Percentiles rank a stretch among this genome's conserved stretches.
Evolutionary conservation across 92 coral and sea anemone species (phyloP).

Genomic region (Actinostola sp.): DNA sequence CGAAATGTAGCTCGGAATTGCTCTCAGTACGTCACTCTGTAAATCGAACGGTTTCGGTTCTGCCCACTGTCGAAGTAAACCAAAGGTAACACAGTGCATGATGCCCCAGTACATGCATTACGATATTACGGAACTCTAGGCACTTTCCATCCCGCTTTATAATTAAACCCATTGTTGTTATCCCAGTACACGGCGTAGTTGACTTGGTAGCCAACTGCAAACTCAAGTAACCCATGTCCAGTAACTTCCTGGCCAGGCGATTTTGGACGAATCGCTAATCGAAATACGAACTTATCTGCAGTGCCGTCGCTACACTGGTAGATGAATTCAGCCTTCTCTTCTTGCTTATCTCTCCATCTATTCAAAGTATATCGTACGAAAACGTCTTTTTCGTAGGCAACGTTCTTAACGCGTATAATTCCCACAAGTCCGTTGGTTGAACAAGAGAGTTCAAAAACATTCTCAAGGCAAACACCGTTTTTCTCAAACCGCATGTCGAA

Average conservation of each 20-base stretch:
- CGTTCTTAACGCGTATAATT: conserved; percentile 24
- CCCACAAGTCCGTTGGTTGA: conserved; percentile 47
- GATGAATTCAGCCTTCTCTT: conserved; percentile 12
- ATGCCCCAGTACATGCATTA: no score
- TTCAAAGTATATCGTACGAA: conserved; percentile 23
- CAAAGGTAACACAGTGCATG: no score
- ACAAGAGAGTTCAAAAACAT: conserved; percentile 31
- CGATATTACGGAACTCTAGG: neutral
- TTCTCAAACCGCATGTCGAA: conserved; percentile 26
- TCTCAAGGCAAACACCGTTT: conserved; percentile 46
- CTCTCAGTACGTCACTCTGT: no score
- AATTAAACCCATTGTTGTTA: conserved; percentile 53
- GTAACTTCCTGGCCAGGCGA: neutral
- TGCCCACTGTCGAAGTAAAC: no score
- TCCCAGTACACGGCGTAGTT: conserved; percentile 51
- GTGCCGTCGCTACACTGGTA: conserved; percentile 29
- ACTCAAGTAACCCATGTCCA: conserved; percentile 41
- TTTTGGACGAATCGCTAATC: neutral
- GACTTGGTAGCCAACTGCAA: conserved; percentile 48
- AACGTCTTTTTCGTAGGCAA: conserved; percentile 35
- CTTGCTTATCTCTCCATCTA: conserved; percentile 21
- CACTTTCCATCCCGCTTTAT: conserved; percentile 40
- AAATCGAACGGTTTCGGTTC: no score
- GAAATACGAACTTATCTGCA: conserved; percentile 35
- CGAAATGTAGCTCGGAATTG: no score